These are phyloP conservation scores for Drosophila helvetica DNA, from an alignment of 2,888 invertebrate species.

Conservation along the genomic window DNA sequence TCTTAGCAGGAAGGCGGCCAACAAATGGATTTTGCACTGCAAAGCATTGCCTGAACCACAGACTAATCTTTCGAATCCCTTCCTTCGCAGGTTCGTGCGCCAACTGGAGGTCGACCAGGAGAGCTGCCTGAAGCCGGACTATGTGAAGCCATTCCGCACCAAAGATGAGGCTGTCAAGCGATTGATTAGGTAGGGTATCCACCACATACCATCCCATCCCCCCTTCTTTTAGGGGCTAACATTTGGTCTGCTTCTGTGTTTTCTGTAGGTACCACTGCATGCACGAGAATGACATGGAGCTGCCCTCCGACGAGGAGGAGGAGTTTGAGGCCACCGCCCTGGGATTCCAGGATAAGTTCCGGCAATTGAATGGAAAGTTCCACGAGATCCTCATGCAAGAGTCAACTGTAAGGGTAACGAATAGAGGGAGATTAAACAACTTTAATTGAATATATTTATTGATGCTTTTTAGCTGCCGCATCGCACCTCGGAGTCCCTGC, in stretches of 20 bases:
- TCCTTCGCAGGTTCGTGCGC: constrained; percentile 87
- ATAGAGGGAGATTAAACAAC: neutral
- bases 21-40: constrained; percentile 39
- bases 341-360: constrained; percentile 89
- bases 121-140: constrained; percentile 89
- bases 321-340: constrained; percentile 88
- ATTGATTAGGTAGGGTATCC: constrained; percentile 85
- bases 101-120: constrained; percentile 90
- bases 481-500: constrained; percentile 90
- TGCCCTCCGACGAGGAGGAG: constrained; percentile 88
- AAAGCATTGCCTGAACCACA: neutral
- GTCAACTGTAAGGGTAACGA: constrained; percentile 87
- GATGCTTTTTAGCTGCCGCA: constrained; percentile 86
- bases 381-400: constrained; percentile 89
- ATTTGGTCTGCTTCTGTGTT: neutral
- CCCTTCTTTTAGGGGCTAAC: neutral
- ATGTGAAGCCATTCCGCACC: constrained; percentile 88
- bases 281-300: constrained; percentile 86
- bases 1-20: constrained; percentile 62
- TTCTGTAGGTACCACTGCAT: constrained; percentile 88
- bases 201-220: neutral
- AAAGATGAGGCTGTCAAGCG: constrained; percentile 91
- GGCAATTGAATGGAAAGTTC: constrained; percentile 89
- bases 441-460: constrained; percentile 16
- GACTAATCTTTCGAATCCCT: constrained; percentile 32